Evolutionary conservation across 2,113 vertebrate species (phyloP), one percentile per base, ranked within the genome.

Genomic region (Spea bombifrons): DNA sequence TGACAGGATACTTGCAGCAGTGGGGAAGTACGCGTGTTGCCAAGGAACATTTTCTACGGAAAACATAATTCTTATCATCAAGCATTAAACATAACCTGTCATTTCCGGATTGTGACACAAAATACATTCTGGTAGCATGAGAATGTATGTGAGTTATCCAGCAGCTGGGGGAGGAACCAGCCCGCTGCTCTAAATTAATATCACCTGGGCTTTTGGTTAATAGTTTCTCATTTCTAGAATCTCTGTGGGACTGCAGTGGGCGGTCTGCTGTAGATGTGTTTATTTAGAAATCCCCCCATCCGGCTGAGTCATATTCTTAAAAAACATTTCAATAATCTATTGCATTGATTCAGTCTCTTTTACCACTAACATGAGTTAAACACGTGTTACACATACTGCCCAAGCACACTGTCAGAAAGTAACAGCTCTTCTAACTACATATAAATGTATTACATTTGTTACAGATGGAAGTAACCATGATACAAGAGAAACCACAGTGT

Each of bases 201-300:
- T 79, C 77, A 79, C 70, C 70, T 79, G 77, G 63, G 63, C 77
- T 73, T 79, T 72, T 79, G 70, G 77, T 72, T 66, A 79, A 73
- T 66, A 61, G 49, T 64, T 79, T 79, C 77, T 79, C 71, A 79
- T 79, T 79, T 73, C 77, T 79, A 79, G 77, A 73, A 47, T 73
- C 63, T 52, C 77, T 66, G 70, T 73, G 77, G 77, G 77, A 73
- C 71, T 48, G 8, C 53, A 66, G 77, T 79, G 70, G 77, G 77
- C 70, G 77, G 70, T 63, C 44, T 48, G 50, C 50, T 46, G 57
- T 57, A 67, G 9, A 73, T 50, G 43, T 79, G 77, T 79, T 79
- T 79, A 73, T 79, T 73, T 73, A 44, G 52, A 73, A 73, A 73
- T 73, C 72, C 67, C 77, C 45, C 70, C 16, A 73, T 79, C 77